Conservation (phyloP, 2,113 vertebrate genomes). For the Hippocampus guttulatus region DNA sequence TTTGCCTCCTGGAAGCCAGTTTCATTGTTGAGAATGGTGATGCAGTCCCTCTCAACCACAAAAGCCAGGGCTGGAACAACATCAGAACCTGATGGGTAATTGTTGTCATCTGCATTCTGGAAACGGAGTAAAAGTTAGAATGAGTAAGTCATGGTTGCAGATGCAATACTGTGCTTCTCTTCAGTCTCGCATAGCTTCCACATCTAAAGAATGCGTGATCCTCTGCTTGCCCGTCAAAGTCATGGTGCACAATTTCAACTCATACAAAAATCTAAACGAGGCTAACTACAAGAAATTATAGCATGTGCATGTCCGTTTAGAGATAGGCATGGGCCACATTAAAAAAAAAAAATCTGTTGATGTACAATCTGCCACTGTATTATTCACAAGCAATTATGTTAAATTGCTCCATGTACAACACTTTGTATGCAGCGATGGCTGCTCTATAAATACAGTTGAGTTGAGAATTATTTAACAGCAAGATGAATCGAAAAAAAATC, state of each 20-base stretch:
- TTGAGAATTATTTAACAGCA: too few species aligned
- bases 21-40: conserved; percentile 76
- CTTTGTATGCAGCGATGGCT: too few species aligned
- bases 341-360: too few species aligned
- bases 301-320: neutral
- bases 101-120: conserved; percentile 78
- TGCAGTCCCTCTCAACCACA: conserved; percentile 68
- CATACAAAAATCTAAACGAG: neutral
- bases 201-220: neutral
- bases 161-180: neutral
- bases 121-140: neutral
- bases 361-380: too few species aligned
- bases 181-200: neutral
- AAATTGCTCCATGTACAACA: too few species aligned
- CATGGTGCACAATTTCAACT: neutral
- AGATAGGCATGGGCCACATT: too few species aligned
- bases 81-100: conserved; percentile 43
- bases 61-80: conserved; percentile 68
- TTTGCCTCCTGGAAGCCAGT: conserved; percentile 71
- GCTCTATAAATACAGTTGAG: too few species aligned
- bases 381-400: too few species aligned
- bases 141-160: neutral
- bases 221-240: neutral
- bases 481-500: too few species aligned
- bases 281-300: neutral